phyloP scores from a whole-genome alignment of 92 coral and sea anemone species.

The Siderastrea radians region DNA sequence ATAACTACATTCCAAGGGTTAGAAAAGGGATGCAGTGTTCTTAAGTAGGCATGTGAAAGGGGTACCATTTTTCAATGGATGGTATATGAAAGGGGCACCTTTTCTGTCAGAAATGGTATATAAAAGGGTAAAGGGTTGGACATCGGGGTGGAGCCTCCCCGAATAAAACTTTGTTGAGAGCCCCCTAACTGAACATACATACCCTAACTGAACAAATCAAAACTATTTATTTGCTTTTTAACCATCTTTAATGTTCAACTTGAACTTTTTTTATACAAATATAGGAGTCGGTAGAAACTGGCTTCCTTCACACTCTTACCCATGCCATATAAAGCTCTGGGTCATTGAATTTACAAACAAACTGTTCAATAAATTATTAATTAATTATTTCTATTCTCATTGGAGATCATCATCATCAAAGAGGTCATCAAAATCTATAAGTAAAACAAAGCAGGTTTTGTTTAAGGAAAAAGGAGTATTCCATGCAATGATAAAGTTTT shows the following conservation, averaged over 20 bases:
- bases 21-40: too few relatives aligned
- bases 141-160: too few relatives aligned
- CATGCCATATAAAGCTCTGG: too few relatives aligned
- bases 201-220: neutral
- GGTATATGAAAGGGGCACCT: too few relatives aligned
- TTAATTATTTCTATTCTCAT: constrained; percentile 18
- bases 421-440: constrained; percentile 90
- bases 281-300: neutral
- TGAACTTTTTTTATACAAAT: neutral
- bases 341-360: neutral
- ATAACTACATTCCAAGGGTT: too few relatives aligned
- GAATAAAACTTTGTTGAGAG: too few relatives aligned
- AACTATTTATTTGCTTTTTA: neutral
- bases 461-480: neutral
- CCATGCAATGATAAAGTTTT: too few relatives aligned
- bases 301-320: neutral
- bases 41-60: too few relatives aligned
- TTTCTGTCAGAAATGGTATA: too few relatives aligned
- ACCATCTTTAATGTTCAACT: neutral
- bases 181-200: neutral
- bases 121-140: too few relatives aligned
- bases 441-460: neutral
- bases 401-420: constrained; percentile 95
- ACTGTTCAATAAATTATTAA: neutral
- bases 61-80: too few relatives aligned